Percentiles rank a stretch among this genome's conserved stretches.
Evolutionary conservation across 2,888 invertebrate genomes (phyloP).

Genomic region (Conops quadrifasciatus): DNA sequence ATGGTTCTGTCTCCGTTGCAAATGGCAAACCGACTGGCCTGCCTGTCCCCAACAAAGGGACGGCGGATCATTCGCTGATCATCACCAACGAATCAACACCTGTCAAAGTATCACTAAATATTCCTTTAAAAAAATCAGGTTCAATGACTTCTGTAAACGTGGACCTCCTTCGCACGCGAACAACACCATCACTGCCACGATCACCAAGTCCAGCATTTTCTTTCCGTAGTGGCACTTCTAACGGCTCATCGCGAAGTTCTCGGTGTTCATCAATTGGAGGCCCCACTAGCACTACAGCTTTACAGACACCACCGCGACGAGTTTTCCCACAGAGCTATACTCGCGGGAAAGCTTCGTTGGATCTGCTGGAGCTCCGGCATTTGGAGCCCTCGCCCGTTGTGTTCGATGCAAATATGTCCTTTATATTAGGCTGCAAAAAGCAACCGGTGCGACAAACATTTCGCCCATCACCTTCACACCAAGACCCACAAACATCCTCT

Average conservation of each 20-base stretch:
- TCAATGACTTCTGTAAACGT: slow-evolving; percentile 40
- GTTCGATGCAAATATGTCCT: slow-evolving; percentile 83
- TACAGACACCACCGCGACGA: slow-evolving; percentile 68
- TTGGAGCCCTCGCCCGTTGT: slow-evolving; percentile 82
- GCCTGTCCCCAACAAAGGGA: not conserved
- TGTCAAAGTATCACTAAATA: slow-evolving; percentile 53
- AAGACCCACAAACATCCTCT: slow-evolving; percentile 80
- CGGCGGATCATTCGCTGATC: slow-evolving; percentile 6
- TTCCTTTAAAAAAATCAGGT: slow-evolving; percentile 51
- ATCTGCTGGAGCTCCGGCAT: slow-evolving; percentile 70
- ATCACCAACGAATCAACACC: slow-evolving; percentile 51
- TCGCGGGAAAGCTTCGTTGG: slow-evolving; percentile 65
- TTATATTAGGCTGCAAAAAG: slow-evolving; percentile 77
- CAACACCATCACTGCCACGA: slow-evolving; percentile 63
- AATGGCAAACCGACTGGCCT: not conserved
- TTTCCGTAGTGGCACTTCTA: slow-evolving; percentile 51
- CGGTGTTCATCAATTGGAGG: slow-evolving; percentile 47
- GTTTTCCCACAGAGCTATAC: slow-evolving; percentile 74
- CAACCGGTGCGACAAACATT: slow-evolving; percentile 76
- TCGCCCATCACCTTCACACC: slow-evolving; percentile 77
- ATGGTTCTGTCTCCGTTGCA: slow-evolving; percentile 33
- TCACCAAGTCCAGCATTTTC: slow-evolving; percentile 70
- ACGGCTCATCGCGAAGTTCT: slow-evolving; percentile 49
- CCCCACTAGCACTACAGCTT: slow-evolving; percentile 40
- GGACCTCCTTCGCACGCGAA: slow-evolving; percentile 50